Conservation (phyloP, 2,113 vertebrate species). For the Elephas maximus region DNA sequence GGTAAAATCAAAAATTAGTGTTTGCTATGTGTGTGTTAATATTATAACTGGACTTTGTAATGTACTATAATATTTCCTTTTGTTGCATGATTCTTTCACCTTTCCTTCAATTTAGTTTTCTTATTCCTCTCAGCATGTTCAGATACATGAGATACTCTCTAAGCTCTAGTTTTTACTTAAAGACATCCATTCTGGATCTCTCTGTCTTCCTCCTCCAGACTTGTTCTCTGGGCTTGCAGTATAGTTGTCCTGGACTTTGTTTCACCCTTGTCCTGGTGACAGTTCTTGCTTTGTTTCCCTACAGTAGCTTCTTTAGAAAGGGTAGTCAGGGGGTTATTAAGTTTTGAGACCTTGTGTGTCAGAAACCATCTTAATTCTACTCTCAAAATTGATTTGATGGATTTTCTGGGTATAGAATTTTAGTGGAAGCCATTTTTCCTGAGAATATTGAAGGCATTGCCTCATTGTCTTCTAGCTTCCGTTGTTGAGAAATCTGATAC, state of each 20-base stretch:
- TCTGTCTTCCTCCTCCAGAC: neutral
- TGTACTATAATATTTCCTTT: neutral
- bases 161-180: neutral
- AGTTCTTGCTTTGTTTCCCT: neutral
- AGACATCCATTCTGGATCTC: neutral
- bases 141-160: constrained; percentile 21
- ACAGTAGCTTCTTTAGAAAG: neutral
- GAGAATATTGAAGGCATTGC: neutral
- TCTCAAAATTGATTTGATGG: neutral
- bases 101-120: constrained; percentile 25
- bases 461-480: constrained; percentile 18
- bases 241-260: constrained; percentile 7
- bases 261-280: neutral
- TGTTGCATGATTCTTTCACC: neutral
- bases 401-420: constrained; percentile 6
- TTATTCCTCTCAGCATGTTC: neutral
- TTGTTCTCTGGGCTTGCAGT: neutral
- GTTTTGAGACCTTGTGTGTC: constrained; percentile 32
- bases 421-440: neutral
- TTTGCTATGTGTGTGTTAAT: neutral
- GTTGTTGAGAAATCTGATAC: neutral
- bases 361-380: neutral
- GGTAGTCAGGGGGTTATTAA: neutral
- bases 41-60: neutral
- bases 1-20: neutral